Evolutionary conservation across 2,113 vertebrate genomes (phyloP).

Genomic region (Callipepla californica): DNA sequence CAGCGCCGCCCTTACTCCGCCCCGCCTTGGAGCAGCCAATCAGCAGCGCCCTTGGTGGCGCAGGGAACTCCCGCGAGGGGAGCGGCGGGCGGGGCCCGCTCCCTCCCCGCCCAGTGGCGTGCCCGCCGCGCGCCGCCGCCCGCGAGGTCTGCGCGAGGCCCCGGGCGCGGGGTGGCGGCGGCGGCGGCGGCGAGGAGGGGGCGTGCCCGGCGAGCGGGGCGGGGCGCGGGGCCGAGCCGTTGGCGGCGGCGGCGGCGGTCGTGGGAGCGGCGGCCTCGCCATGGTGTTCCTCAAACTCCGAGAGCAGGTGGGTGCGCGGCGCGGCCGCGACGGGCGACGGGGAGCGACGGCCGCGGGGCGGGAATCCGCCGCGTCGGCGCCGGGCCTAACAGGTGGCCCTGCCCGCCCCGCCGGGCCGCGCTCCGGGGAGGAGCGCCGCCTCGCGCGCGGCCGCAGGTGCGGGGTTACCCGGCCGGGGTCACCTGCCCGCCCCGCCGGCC

Average conservation of each 20-base stretch:
- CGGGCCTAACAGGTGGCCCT: no score
- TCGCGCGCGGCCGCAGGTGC: no score
- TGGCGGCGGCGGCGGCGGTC: neutral
- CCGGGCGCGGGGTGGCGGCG: no score
- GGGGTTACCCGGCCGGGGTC: no score
- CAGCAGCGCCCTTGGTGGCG: slow-evolving; percentile 62
- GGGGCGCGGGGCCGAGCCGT: neutral
- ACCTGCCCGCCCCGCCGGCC: no score
- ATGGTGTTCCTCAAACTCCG: neutral
- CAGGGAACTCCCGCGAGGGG: neutral
- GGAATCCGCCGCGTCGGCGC: no score
- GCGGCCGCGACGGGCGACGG: neutral
- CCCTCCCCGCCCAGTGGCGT: neutral
- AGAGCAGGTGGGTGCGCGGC: neutral
- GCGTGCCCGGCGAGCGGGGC: neutral
- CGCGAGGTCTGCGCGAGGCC: no score
- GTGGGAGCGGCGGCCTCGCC: neutral
- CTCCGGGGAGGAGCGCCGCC: no score
- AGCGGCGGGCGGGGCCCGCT: neutral
- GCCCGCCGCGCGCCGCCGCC: no score
- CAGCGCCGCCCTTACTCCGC: slow-evolving; percentile 68
- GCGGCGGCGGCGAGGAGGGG: neutral
- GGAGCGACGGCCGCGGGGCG: neutral
- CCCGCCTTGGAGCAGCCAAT: slow-evolving; percentile 73
- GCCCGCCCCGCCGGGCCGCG: no score